Conservation (phyloP, 1,140 invertebrate species). For the Andrena cerasifolii region DNA sequence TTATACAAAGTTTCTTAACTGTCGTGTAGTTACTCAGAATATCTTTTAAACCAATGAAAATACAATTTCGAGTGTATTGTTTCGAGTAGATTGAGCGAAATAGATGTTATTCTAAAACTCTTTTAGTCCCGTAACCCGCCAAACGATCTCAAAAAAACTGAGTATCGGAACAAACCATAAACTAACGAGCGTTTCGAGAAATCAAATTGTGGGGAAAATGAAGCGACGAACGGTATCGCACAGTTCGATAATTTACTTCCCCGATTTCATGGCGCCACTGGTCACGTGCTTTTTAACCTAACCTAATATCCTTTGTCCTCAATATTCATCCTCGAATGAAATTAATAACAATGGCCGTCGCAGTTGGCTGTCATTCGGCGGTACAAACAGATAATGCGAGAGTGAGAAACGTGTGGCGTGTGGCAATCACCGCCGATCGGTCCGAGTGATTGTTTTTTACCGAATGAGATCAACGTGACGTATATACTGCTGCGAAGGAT, state of each 20-base stretch:
- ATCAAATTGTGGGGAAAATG: neutral
- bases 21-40: constrained; percentile 3
- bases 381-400: constrained; percentile 55
- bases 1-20: neutral
- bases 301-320: constrained; percentile 60
- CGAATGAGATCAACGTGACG: constrained; percentile 30
- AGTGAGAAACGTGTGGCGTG: constrained; percentile 39
- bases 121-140: neutral
- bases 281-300: constrained; percentile 55
- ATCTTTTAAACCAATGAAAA: constrained; percentile 1
- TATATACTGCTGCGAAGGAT: constrained; percentile 17
- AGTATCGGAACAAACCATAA: neutral
- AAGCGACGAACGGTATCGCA: too few species aligned
- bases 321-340: constrained; percentile 50
- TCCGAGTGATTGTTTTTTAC: constrained; percentile 24
- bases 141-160: neutral
- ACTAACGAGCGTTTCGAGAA: neutral
- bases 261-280: constrained; percentile 36
- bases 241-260: constrained; percentile 32
- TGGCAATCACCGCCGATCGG: constrained; percentile 40
- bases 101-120: neutral
- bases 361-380: constrained; percentile 64
- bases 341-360: constrained; percentile 73
- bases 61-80: constrained; percentile 38
- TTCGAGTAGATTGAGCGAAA: constrained; percentile 3